Percentiles rank a stretch among this genome's conserved stretches.
These are phyloP conservation scores for Phortica okadai DNA, from an alignment of 2,888 invertebrate species.

Conservation along the genomic window DNA sequence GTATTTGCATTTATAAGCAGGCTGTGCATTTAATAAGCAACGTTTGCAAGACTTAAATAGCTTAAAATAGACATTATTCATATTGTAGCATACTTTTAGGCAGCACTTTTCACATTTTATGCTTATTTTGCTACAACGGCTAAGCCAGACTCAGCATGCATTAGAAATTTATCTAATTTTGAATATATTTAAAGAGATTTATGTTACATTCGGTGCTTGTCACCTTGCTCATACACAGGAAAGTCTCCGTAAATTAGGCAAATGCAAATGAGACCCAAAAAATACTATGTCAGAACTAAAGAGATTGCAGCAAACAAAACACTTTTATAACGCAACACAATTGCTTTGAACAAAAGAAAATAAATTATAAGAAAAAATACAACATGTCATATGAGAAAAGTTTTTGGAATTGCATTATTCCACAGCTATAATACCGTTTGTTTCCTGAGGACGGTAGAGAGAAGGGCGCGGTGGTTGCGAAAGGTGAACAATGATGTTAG, in stretches of 20 bases:
- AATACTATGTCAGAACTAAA: not conserved
- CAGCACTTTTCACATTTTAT: no score
- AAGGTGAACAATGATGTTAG: constrained; percentile 11
- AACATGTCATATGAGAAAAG: constrained; percentile 11
- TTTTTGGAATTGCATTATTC: constrained; percentile 6
- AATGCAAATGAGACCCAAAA: constrained; percentile 9
- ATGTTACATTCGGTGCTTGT: not conserved
- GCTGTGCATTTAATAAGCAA: no score
- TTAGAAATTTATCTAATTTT: no score
- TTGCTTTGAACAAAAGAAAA: not conserved
- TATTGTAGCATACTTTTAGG: no score
- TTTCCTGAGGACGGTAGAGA: not conserved
- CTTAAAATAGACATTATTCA: no score
- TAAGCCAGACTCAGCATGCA: no score
- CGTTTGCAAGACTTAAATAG: no score
- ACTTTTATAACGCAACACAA: not conserved
- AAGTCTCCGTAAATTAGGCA: not conserved
- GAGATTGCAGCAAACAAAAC: not conserved
- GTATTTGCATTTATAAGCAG: no score
- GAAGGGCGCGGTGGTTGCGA: not conserved
- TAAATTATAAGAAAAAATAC: not conserved
- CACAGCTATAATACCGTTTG: not conserved
- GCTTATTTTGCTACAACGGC: no score
- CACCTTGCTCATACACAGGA: constrained; percentile 51
- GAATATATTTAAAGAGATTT: not conserved